Conservation (phyloP, 2,888 invertebrate genomes). For the Drosophila anomalata region DNA sequence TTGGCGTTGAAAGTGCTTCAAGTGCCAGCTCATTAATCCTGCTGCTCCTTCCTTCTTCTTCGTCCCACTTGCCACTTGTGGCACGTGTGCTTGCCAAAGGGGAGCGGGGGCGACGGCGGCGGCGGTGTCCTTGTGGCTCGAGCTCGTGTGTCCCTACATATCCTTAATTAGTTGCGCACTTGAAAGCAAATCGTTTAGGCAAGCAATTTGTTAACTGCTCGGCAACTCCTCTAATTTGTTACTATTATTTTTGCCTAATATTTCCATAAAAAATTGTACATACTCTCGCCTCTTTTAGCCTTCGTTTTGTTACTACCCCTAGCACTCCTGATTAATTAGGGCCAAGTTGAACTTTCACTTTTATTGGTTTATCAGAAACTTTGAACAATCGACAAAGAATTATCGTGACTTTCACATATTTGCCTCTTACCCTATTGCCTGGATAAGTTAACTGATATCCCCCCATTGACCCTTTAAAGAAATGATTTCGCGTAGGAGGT, state of each 20-base stretch:
- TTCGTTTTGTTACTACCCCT: not conserved
- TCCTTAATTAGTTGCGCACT: conserved; percentile 50
- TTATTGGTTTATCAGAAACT: conserved; percentile 39
- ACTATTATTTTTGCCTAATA: not conserved
- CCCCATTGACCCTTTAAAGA: not conserved
- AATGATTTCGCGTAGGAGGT: not conserved
- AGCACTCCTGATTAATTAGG: conserved; percentile 19
- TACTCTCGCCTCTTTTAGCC: not conserved
- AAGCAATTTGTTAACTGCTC: conserved; percentile 38
- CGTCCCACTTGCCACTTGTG: conserved; percentile 25
- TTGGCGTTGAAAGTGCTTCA: conserved; percentile 41
- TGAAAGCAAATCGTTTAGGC: conserved; percentile 31
- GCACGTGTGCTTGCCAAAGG: conserved; percentile 46
- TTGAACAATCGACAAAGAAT: conserved; percentile 28
- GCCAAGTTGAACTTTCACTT: conserved; percentile 8
- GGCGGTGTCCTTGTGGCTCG: conserved; percentile 22
- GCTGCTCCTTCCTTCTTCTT: conserved; percentile 4
- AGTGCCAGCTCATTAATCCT: conserved; percentile 67
- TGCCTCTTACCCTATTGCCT: not conserved
- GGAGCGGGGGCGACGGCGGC: not conserved
- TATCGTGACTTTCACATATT: conserved; percentile 20
- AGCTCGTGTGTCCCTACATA: conserved; percentile 29
- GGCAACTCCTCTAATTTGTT: conserved; percentile 23
- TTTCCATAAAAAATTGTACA: not conserved
- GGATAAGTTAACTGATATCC: too few relatives aligned